phyloP scores from a whole-genome alignment of 2,797 vertebrate genomes.

The Eulemur coronatus region DNA sequence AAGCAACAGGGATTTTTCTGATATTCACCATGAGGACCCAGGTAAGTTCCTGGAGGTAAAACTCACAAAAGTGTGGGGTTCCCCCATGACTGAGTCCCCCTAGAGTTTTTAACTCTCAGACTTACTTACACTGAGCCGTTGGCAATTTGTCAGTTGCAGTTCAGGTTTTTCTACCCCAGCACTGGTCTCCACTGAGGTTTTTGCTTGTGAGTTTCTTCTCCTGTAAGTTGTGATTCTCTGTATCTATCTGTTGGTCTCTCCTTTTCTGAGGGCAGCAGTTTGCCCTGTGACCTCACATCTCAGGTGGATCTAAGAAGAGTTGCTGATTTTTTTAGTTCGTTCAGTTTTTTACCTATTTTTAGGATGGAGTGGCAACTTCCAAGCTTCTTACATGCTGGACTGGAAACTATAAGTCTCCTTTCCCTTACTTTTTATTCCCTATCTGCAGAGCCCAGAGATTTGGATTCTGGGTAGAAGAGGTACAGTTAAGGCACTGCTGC shows the following conservation, averaged over 20 bases:
- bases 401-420: neutral
- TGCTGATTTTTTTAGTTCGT: neutral
- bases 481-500: too few species aligned
- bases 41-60: neutral
- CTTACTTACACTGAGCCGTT: neutral
- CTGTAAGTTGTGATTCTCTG: neutral
- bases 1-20: neutral
- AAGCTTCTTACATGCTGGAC: neutral
- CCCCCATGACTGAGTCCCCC: neutral
- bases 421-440: neutral
- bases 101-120: neutral
- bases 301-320: neutral
- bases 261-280: neutral
- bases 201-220: neutral
- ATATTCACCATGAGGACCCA: neutral
- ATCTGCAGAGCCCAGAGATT: neutral
- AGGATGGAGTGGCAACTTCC: neutral
- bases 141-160: neutral
- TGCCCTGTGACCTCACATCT: neutral
- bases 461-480: neutral
- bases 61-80: neutral
- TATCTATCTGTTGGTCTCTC: neutral
- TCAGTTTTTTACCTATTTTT: neutral
- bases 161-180: neutral
- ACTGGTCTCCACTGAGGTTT: neutral